These are phyloP conservation scores for Sebastes alutus DNA, from an alignment of 2,797 vertebrate genomes.

Conservation along the genomic window DNA sequence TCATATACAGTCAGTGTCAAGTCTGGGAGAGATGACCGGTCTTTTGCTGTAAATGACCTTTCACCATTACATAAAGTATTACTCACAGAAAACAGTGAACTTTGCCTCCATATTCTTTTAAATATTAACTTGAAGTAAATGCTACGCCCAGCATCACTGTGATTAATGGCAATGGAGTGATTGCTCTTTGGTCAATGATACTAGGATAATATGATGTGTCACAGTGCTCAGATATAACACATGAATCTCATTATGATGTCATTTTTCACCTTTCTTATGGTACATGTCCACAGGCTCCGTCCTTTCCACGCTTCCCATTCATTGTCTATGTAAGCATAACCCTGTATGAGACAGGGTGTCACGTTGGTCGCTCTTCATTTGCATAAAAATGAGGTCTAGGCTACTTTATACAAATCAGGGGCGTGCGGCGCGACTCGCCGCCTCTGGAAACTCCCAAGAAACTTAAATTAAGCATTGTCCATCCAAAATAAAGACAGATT, in stretches of 20 bases:
- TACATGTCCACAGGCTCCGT: too few species aligned
- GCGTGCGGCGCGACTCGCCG: too few species aligned
- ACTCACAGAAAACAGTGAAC: not conserved
- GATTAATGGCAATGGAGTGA: not conserved
- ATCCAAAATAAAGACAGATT: too few species aligned
- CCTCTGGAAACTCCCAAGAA: too few species aligned
- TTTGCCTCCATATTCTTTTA: slow-evolving; percentile 1
- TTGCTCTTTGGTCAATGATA: not conserved
- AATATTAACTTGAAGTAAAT: slow-evolving; percentile 31
- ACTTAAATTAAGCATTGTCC: too few species aligned
- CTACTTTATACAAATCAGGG: too few species aligned
- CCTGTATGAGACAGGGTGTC: too few species aligned
- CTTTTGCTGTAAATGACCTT: slow-evolving; percentile 7
- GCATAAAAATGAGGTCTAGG: rapidly evolving
- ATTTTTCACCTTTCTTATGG: not conserved
- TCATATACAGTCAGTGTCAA: not conserved
- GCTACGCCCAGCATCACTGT: not conserved
- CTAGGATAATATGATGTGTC: not conserved
- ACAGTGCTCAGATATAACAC: not conserved
- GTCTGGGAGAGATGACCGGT: not conserved
- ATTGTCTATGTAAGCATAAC: too few species aligned
- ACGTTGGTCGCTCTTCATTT: too few species aligned
- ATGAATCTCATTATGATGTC: not conserved
- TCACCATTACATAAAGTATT: not conserved
- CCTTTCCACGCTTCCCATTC: too few species aligned